Base-by-base conservation (phyloP, 2,797 vertebrate species). In the Galagoides demidoff region DNA sequence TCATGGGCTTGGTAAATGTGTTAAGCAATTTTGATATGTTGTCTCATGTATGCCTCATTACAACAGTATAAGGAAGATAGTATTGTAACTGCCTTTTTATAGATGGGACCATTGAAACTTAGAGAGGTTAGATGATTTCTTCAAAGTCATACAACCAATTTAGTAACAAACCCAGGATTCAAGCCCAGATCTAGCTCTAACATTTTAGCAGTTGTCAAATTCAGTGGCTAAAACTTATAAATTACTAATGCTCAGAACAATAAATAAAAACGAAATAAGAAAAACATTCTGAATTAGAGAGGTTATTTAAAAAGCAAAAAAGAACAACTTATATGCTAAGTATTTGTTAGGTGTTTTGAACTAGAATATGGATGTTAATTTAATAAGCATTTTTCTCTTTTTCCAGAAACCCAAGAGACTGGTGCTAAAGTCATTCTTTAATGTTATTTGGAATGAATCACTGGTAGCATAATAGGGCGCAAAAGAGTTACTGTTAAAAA, bases 131-230 rank as follows among this genome's bases (percentile, higher is more conserved):
- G 83, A 71, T 68, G 37, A 90, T 89, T 94, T 85, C 19, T 45
- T 43, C 79, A 86, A 97, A 57, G 59, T 87, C 55, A 81, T 52
- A 86, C 57, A 77, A 81, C 61, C 63, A 90, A 96, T 82, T 86
- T 59, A 81, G 31, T 49, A 90, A 52, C 34, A 87, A 91, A 94
- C 61, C 7, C 22, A 95, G n/a, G 57, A 64, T 85, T 66, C 74
- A 55, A 81, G 45, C 3, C 45, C 76, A 73, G 55, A 83, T 95
- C 71, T 57, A 23, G 12, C 59, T 76, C 59, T 14, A 85, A 85
- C 13, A 86, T 22, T 12, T 71, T 71, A 84, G 31, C 90, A 83
- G 10, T 66, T 87, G 81, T 7, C 19, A 8, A 45, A 95, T n/a
- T 8, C 27, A 79, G 7, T 39, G 52, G 64, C 39, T 95, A 81